phyloP scores from a whole-genome alignment of 2,888 invertebrate genomes.

The Hanleya hanleyi region DNA sequence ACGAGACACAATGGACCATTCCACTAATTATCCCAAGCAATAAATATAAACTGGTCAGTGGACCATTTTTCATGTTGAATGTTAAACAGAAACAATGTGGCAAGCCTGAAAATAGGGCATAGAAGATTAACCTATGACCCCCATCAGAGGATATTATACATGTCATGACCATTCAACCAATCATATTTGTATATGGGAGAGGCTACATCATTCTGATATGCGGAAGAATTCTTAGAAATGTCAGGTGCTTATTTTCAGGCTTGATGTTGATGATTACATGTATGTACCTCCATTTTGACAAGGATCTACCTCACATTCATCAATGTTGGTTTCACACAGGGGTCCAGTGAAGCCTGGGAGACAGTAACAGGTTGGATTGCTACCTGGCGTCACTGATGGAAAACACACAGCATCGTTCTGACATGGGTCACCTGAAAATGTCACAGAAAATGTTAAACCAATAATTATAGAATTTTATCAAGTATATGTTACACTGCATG shows the following conservation, averaged over 20 bases:
- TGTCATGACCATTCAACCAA: background rate
- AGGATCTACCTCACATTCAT: constrained; percentile 55
- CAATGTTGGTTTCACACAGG: constrained; percentile 58
- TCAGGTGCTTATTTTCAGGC: background rate
- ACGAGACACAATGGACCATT: too few species aligned
- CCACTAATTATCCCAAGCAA: too few species aligned
- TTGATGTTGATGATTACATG: background rate
- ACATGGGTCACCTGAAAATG: constrained; percentile 50
- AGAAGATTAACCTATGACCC: too few species aligned
- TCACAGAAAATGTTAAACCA: background rate
- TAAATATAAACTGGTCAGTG: too few species aligned
- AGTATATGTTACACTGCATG: too few species aligned
- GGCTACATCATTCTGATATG: too few species aligned
- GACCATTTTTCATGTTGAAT: too few species aligned
- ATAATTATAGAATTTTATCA: too few species aligned
- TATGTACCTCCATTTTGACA: constrained; percentile 48
- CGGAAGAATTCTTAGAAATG: background rate
- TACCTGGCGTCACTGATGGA: constrained; percentile 27
- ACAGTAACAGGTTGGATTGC: constrained; percentile 50
- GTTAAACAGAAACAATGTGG: too few species aligned
- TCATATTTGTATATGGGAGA: background rate
- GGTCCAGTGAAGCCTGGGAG: constrained; percentile 57
- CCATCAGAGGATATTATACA: background rate
- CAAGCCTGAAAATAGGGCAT: background rate
- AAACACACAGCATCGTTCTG: constrained; percentile 59